Percentiles rank a stretch among this genome's conserved stretches.
phyloP scores from a whole-genome alignment of 2,113 vertebrate species.

The Notothenia rossii region DNA sequence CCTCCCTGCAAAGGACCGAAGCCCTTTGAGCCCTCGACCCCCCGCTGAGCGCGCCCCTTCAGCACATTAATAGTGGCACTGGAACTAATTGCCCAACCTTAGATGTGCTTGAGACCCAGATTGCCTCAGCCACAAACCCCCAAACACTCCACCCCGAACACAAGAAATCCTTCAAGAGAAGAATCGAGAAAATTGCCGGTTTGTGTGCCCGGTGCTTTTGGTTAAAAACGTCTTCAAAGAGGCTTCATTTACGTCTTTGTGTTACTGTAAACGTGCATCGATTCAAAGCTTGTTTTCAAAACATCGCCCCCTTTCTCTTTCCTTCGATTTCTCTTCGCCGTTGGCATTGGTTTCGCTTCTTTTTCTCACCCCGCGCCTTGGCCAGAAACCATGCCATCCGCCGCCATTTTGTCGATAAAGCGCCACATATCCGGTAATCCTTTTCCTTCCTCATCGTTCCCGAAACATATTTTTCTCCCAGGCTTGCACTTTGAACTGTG shows the following conservation, averaged over 20 bases:
- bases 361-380: slow-evolving; percentile 54
- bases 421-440: slow-evolving; percentile 55
- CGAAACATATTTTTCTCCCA: slow-evolving; percentile 62
- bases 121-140: slow-evolving; percentile 77
- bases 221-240: slow-evolving; percentile 59
- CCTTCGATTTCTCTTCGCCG: slow-evolving; percentile 52
- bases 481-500: slow-evolving; percentile 65
- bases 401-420: slow-evolving; percentile 70
- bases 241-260: slow-evolving; percentile 64
- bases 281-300: slow-evolving; percentile 71
- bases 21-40: slow-evolving; percentile 81
- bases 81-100: slow-evolving; percentile 86
- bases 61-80: slow-evolving; percentile 84
- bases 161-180: slow-evolving; percentile 73
- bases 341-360: slow-evolving; percentile 60
- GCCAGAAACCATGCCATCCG: slow-evolving; percentile 57
- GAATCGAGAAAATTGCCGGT: slow-evolving; percentile 71
- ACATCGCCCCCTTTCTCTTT: slow-evolving; percentile 53
- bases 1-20: slow-evolving; percentile 68
- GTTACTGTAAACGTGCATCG: slow-evolving; percentile 71
- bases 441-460: slow-evolving; percentile 31
- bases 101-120: slow-evolving; percentile 82
- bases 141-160: slow-evolving; percentile 73
- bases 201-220: slow-evolving; percentile 46
- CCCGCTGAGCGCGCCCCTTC: slow-evolving; percentile 81